Percentiles rank a stretch among this genome's conserved stretches.
Conservation (phyloP, 1,140 invertebrate genomes). For the Aleiodes sp. region DNA sequence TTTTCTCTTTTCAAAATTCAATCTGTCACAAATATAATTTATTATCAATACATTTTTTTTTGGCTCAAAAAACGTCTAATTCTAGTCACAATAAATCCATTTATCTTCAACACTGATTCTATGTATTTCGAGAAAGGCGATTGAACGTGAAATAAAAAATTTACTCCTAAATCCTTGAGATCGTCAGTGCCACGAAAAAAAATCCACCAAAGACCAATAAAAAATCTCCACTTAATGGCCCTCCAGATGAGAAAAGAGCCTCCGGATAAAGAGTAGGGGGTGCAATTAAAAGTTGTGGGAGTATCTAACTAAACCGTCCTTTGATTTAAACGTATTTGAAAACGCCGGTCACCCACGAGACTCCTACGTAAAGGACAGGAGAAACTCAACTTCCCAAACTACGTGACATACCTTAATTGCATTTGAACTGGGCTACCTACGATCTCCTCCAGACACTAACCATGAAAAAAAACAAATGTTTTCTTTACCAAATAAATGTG, state of each 20-base stretch:
- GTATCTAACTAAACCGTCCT: conserved; percentile 36
- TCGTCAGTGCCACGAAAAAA: neutral
- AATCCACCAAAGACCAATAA: neutral
- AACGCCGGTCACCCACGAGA: conserved; percentile 27
- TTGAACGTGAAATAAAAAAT: no score
- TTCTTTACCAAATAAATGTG: neutral
- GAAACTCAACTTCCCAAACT: conserved; percentile 25
- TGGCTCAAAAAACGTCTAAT: no score
- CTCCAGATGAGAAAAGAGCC: neutral
- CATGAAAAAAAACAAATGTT: neutral
- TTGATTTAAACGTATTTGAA: conserved; percentile 58
- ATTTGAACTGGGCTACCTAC: conserved; percentile 39
- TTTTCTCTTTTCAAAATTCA: no score
- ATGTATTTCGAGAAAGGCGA: no score
- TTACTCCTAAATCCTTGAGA: neutral
- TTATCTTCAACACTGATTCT: no score
- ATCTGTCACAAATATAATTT: no score
- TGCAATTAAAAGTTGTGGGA: conserved; percentile 26
- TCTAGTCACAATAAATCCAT: no score
- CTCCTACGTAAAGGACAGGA: conserved; percentile 25
- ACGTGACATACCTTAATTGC: conserved; percentile 57
- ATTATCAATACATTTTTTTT: no score
- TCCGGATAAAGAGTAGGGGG: no score
- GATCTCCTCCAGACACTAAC: conserved; percentile 7
- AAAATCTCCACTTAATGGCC: neutral